A percentile compares a stretch with the other conserved stretches of the same genome.
Evolutionary conservation across 2,888 invertebrate species (phyloP).

Genomic region (Gymnocheta viridis): DNA sequence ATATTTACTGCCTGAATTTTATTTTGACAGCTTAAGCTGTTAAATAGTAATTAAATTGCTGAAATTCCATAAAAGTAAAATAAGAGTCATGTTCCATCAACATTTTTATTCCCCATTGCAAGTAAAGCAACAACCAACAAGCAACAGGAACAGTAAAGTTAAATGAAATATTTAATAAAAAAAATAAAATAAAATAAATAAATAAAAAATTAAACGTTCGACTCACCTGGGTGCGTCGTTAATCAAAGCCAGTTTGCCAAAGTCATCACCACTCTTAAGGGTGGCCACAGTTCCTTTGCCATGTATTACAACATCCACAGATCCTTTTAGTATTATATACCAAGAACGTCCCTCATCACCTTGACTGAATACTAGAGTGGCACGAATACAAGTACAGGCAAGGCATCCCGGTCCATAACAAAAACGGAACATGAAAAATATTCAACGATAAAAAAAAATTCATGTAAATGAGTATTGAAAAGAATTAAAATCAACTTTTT

Average conservation of each 20-base stretch:
- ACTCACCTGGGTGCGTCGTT: conserved; percentile 91
- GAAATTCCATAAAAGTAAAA: conserved; percentile 25
- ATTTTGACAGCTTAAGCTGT: conserved; percentile 43
- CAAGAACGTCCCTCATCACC: conserved; percentile 92
- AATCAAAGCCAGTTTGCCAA: conserved; percentile 92
- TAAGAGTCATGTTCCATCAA: conserved; percentile 14
- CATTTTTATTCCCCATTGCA: not conserved
- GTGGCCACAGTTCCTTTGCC: conserved; percentile 92
- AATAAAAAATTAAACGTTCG: not conserved
- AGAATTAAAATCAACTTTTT: conserved; percentile 53
- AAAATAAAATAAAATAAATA: not conserved
- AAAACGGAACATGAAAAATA: conserved; percentile 13
- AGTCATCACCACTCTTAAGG: conserved; percentile 92
- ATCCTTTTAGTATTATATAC: conserved; percentile 92
- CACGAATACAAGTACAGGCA: not conserved
- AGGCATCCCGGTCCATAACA: no score
- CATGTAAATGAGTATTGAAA: conserved; percentile 31
- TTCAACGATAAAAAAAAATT: conserved; percentile 7
- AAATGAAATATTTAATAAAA: not conserved
- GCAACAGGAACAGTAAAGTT: not conserved
- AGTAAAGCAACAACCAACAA: conserved; percentile 9
- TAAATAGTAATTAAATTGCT: conserved; percentile 57
- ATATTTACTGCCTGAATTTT: conserved; percentile 13
- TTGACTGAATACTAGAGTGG: conserved; percentile 88
- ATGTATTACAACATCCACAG: conserved; percentile 92